Percentiles rank a stretch among this genome's conserved stretches.
Evolutionary conservation across 2,797 vertebrate genomes (phyloP).

Genomic region (Glossophaga mutica): DNA sequence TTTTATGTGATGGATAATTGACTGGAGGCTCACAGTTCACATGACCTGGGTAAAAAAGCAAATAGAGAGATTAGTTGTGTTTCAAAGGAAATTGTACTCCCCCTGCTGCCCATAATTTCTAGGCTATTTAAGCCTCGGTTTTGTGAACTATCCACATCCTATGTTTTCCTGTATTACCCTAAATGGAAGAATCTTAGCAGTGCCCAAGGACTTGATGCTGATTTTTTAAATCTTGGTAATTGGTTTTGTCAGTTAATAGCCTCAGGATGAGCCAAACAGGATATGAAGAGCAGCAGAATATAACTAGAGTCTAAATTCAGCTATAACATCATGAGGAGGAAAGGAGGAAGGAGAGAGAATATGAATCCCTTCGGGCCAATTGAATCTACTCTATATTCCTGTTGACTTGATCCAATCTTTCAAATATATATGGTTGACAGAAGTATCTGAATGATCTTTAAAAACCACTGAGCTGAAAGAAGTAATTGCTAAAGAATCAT

Average conservation of each 20-base stretch:
- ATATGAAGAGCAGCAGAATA: slow-evolving; percentile 32
- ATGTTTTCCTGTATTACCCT: slow-evolving; percentile 13
- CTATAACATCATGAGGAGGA: neutral
- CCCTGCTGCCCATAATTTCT: neutral
- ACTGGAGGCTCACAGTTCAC: slow-evolving; percentile 42
- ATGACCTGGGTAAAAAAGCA: slow-evolving; percentile 27
- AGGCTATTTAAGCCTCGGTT: slow-evolving; percentile 1
- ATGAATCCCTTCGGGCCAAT: neutral
- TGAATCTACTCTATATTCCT: neutral
- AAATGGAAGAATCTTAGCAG: slow-evolving; percentile 12
- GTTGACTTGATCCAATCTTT: neutral
- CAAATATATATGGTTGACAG: neutral
- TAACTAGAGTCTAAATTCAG: slow-evolving; percentile 30
- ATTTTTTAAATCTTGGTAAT: slow-evolving; percentile 28
- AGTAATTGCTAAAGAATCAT: slow-evolving; percentile 10
- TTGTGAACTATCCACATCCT: neutral
- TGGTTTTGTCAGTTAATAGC: slow-evolving; percentile 43
- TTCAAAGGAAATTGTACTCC: neutral
- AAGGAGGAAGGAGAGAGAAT: neutral
- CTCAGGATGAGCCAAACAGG: neutral
- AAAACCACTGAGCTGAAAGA: slow-evolving; percentile 22
- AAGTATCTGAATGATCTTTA: slow-evolving; percentile 28
- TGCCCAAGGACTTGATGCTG: neutral
- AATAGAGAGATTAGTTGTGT: slow-evolving; percentile 13
- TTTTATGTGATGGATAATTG: slow-evolving; percentile 43